A percentile compares a stretch with the other conserved stretches of the same genome.
Conservation (phyloP, 2,888 invertebrate species). For the Rosalia funebris region DNA sequence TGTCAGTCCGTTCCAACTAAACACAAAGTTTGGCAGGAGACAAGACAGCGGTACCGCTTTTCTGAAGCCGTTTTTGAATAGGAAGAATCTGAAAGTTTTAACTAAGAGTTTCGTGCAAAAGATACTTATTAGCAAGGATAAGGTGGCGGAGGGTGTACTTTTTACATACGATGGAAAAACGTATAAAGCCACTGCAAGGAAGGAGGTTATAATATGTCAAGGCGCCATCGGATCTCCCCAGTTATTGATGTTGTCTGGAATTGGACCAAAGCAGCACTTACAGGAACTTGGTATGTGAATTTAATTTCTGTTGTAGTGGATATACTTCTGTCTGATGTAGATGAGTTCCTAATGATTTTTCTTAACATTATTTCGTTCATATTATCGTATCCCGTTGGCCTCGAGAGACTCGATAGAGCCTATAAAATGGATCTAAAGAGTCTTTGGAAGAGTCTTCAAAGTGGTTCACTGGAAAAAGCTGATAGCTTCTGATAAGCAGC, state of each 20-base stretch:
- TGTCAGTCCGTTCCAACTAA: slow-evolving; percentile 75
- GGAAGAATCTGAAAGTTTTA: slow-evolving; percentile 75
- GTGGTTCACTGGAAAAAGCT: no score
- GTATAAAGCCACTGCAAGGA: slow-evolving; percentile 69
- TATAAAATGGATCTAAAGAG: no score
- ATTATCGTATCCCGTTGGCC: no score
- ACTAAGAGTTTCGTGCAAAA: slow-evolving; percentile 73
- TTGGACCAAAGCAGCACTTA: slow-evolving; percentile 74
- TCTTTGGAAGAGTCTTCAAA: no score
- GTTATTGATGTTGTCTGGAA: slow-evolving; percentile 83
- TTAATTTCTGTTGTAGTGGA: no score
- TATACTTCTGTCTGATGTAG: no score
- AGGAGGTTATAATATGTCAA: slow-evolving; percentile 81
- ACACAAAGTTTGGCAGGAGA: slow-evolving; percentile 74
- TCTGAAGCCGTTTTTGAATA: slow-evolving; percentile 71
- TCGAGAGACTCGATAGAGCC: no score
- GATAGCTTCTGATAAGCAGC: no score
- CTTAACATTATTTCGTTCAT: no score
- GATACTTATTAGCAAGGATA: slow-evolving; percentile 69
- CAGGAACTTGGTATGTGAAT: slow-evolving; percentile 61
- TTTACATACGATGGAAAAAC: slow-evolving; percentile 70
- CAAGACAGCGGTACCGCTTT: slow-evolving; percentile 83
- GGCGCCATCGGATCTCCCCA: slow-evolving; percentile 86
- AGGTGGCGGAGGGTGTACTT: slow-evolving; percentile 73
- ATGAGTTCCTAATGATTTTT: no score